Evolutionary conservation across 2,113 vertebrate genomes (phyloP).

Genomic region (Tragelaphus strepsiceros): DNA sequence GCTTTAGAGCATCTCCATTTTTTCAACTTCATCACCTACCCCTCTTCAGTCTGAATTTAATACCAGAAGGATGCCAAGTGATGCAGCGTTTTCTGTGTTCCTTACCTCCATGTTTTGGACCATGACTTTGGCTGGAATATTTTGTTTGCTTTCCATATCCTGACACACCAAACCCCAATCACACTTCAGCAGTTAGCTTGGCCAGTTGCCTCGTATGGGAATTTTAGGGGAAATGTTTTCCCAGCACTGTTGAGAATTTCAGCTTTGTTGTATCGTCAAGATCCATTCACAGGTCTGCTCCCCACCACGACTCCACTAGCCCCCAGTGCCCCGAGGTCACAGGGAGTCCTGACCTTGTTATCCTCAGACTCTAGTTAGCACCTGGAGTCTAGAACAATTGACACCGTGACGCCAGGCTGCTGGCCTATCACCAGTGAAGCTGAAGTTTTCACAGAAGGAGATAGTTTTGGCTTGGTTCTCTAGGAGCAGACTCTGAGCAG

Average conservation of each 20-base stretch:
- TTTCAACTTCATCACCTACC: background rate
- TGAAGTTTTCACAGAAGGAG: background rate
- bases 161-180: background rate
- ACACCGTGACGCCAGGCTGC: background rate
- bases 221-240: background rate
- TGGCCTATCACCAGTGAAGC: background rate
- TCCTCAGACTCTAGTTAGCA: background rate
- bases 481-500: background rate
- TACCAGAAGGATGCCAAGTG: background rate
- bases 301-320: background rate
- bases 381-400: background rate
- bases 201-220: background rate
- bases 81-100: background rate
- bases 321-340: background rate
- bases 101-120: background rate
- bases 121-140: background rate
- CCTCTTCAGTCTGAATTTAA: background rate
- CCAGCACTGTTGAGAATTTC: background rate
- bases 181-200: background rate
- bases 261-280: background rate
- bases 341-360: background rate
- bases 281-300: background rate
- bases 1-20: background rate
- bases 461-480: background rate
- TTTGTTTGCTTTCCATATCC: background rate